Percentiles rank a stretch among this genome's conserved stretches.
These are phyloP conservation scores for Callyntrura sp. DNA, from an alignment of 2,888 invertebrate genomes.

Conservation along the genomic window DNA sequence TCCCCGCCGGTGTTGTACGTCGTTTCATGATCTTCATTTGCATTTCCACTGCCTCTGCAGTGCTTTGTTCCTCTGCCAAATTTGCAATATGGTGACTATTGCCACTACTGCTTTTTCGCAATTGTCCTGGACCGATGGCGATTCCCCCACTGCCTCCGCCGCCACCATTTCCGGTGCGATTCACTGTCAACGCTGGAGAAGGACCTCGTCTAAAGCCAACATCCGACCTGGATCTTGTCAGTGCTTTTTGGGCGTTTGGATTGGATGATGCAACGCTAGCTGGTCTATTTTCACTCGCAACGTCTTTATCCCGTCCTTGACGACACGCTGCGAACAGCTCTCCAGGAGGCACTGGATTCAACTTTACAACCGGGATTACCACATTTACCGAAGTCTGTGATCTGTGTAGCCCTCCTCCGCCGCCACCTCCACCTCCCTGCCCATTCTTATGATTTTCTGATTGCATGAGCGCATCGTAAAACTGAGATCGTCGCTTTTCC, in stretches of 20 bases:
- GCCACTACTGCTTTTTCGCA: constrained; percentile 50
- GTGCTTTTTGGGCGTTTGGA: constrained; percentile 35
- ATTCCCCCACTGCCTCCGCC: background rate
- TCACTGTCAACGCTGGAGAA: constrained; percentile 54
- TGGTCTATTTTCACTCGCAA: constrained; percentile 63
- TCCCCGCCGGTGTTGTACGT: constrained; percentile 75
- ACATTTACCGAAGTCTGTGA: constrained; percentile 74
- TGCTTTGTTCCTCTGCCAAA: constrained; percentile 33
- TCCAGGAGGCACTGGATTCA: constrained; percentile 78
- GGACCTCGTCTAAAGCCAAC: constrained; percentile 73
- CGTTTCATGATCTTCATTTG: constrained; percentile 78
- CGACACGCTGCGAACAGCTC: constrained; percentile 79
- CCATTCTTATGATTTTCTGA: constrained; percentile 60
- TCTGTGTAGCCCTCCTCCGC: constrained; percentile 62
- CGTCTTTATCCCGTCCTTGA: constrained; percentile 75
- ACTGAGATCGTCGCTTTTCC: constrained; percentile 77
- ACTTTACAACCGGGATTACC: constrained; percentile 77
- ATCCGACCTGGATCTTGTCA: constrained; percentile 76
- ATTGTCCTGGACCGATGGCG: constrained; percentile 12
- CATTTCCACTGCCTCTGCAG: constrained; percentile 73
- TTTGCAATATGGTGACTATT: constrained; percentile 50
- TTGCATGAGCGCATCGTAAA: constrained; percentile 77
- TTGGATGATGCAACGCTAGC: constrained; percentile 42
- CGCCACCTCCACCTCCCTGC: constrained; percentile 10
- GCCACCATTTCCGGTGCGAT: background rate